Conservation (phyloP, 2,797 vertebrate genomes). For the Spinibarbus caldwelli region DNA sequence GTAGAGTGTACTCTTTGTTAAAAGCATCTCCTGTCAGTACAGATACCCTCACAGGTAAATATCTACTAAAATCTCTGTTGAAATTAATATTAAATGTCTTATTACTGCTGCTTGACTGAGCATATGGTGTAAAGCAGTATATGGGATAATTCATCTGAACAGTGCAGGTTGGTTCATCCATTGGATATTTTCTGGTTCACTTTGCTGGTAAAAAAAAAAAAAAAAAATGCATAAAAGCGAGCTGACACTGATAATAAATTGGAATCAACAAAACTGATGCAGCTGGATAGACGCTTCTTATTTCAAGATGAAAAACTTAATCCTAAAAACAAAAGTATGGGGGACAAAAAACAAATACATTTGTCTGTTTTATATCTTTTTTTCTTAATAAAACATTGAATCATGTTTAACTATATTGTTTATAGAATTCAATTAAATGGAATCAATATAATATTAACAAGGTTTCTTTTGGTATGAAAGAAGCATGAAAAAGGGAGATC, state of each 20-base stretch:
- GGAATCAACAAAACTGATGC: neutral
- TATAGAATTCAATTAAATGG: neutral
- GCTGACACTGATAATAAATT: neutral
- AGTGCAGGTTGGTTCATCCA: no score
- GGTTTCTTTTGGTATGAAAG: neutral
- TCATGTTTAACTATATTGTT: neutral
- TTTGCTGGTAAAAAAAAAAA: neutral
- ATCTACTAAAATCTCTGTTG: neutral
- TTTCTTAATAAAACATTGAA: neutral
- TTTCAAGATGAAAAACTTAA: neutral
- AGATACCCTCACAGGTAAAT: neutral
- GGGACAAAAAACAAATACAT: neutral
- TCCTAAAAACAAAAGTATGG: neutral
- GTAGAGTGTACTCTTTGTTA: neutral
- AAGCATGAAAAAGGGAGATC: neutral
- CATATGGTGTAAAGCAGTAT: neutral
- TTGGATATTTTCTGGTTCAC: neutral
- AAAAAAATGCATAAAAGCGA: neutral
- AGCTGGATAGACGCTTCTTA: neutral
- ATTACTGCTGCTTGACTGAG: neutral
- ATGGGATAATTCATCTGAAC: no score
- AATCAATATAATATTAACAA: neutral
- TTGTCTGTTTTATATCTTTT: neutral
- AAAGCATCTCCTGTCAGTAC: neutral
- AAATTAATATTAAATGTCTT: conserved; percentile 14